Base-by-base conservation (phyloP, 2,888 invertebrate genomes). In the Prenolepis imparis region DNA sequence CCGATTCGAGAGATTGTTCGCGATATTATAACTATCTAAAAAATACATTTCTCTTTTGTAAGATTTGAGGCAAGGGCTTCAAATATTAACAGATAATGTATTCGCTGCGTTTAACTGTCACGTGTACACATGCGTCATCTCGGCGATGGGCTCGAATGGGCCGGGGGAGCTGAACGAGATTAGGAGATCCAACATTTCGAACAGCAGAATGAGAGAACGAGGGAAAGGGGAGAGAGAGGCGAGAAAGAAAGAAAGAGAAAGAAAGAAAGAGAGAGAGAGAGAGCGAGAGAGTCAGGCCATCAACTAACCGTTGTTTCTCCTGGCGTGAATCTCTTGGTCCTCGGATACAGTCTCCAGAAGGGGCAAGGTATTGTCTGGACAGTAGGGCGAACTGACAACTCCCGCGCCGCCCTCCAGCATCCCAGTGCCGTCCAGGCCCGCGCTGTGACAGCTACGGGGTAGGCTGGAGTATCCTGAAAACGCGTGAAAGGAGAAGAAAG, bases 381-480 rank as follows among this genome's bases (percentile, higher is more conserved):
- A 95, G 89, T 95, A 95, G 48, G 95, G 95, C 84, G 95, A 95
- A 83, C 96, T 96, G 55, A 95, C 92, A 74, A 96, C 95, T 63
- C 96, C 96, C 75, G 95, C 95, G 91, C 96, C 96, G 3, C 96
- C 96, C 61, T 96, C 96, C 89, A 95, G 95, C 90, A 96, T 95
- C 88, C 96, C 96, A 95, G 94, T 96, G 95, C 88, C 95, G 93
- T 91, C 95, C 91, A 92, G 94, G 90, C 94, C 95, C 92, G 94
- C 95, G 94, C 93, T 94, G 95, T 98, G 97, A 92, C 97, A 97
- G 82, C 98, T 98, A 88, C 98, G 96, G 41, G 98, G 98, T 92
- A 98, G 95, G 95, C 97, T 98, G 95, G 97, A 97, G 95, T 98
- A 98, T 83, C 98, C 98, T 97, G 94, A 15, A 52, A 80, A 80